Percentiles rank a stretch among this genome's conserved stretches.
Evolutionary conservation across 2,797 vertebrate species (phyloP).

Genomic region (Clamator glandarius): DNA sequence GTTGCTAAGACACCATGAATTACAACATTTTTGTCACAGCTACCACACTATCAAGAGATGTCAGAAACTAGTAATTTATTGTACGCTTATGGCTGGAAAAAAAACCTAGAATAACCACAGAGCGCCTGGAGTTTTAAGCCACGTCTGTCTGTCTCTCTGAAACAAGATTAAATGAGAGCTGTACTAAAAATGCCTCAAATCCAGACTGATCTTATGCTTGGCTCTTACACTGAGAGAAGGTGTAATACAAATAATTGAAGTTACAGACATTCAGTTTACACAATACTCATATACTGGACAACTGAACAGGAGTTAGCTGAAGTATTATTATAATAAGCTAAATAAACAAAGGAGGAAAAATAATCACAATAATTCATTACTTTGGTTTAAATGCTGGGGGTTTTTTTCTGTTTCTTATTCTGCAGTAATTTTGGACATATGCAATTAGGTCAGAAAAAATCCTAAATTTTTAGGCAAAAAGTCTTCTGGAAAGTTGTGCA

Average conservation of each 20-base stretch:
- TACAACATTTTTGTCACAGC: conserved; percentile 24
- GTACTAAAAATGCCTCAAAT: conserved; percentile 33
- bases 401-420: background rate
- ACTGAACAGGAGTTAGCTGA: background rate
- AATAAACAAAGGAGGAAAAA: background rate
- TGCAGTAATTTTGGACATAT: background rate
- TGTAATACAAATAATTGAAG: background rate
- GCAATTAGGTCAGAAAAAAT: background rate
- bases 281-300: background rate
- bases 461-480: background rate
- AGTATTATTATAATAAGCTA: background rate
- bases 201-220: background rate
- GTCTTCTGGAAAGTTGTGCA: background rate
- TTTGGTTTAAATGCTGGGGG: background rate
- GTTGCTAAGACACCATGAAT: conserved; percentile 9
- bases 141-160: background rate
- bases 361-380: background rate
- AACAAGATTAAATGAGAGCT: conserved; percentile 30
- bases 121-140: conserved; percentile 11
- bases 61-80: conserved; percentile 42
- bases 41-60: background rate
- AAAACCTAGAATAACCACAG: background rate
- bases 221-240: background rate
- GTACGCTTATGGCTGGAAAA: background rate
- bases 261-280: background rate